Base-by-base conservation (phyloP, 2,888 invertebrate genomes). In the Dicranocentrus wangi region DNA sequence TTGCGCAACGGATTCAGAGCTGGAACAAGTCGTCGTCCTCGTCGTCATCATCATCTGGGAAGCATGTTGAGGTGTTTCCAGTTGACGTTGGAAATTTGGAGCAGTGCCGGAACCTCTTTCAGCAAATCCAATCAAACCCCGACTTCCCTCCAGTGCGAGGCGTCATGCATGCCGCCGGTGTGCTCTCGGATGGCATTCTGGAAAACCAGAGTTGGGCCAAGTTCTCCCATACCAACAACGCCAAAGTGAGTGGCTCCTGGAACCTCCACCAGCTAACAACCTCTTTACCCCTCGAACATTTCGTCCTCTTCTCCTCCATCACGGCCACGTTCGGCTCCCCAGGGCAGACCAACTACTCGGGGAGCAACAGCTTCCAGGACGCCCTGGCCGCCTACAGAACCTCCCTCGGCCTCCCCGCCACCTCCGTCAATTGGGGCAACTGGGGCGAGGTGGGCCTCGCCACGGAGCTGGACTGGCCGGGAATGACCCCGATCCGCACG, bases 121-220 rank as follows among this genome's bases (percentile, higher is more conserved):
- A 39, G n/a, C n/a, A n/a, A n/a, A n/a, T n/a, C n/a, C n/a, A n/a
- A n/a, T n/a, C n/a, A n/a, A n/a, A n/a, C n/a, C n/a, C 2, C 19
- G 21, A 21, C n/a, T 80, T 53, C 42, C 72, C 72, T 25, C 60
- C 47, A 2, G 47, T 80, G 1, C 60, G 72, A 2, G 80, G 80
- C 2, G 60, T 80, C 0, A 68, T 80, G 43, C 80, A 80, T 53
- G 60, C 72, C 1, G 80, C 80, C 19, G 80, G 80, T 0, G 72
- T 72, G 0, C 27, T 80, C 25, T 43, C 55, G 13, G 83, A 83
- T 32, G 71, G 42, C 7, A 63, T 60, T 10, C 3, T 78, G 1
- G 32, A 43, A 1, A 81, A 83, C 27, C 83, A 83, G 61, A 61
- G 53, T 7, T 83, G 78, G 81, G 83, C 71, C 8, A 81, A 78